Base-by-base conservation (phyloP, 2,888 invertebrate genomes). In the Lamellibrachia satsuma region DNA sequence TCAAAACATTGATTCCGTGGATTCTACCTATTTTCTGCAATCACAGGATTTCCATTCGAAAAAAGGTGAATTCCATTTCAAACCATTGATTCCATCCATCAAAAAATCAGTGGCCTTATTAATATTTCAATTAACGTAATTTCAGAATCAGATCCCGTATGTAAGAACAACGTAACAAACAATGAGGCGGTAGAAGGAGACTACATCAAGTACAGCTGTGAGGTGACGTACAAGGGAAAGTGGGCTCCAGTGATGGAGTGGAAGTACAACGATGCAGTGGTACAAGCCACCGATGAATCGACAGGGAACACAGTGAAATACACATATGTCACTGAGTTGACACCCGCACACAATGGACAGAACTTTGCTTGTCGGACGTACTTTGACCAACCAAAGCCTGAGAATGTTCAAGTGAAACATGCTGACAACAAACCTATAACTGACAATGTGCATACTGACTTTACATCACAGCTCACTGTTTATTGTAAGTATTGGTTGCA, bases 391-490 rank as follows among this genome's bases (percentile, higher is more conserved):
- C 90, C 90, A 90, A 8, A 3, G 90, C 52, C 11, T 90, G 11
- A 52, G 39, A 39, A 39, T 39, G 39, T 39, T 39, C 39, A 39
- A 90, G 2, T 11, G 11, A 1, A 8, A 6, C 22, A 11, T 90
- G 90, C 90, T 8, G 90, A 90, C 90, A 90, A 90, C 90, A 90
- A 11, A 90, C 90, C 90, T 90, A 90, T 90, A 39, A 90, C 8
- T 22, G 52, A 90, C 90, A 2, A 15, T 90, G 90, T 22, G 22
- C 22, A 11, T 22, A 90, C 8, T 22, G 22, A 90, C 8, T 11
- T 90, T 11, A 11, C 22, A 11, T 22, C 90, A 3, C 2, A 15
- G 8, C 52, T 90, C 8, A 90, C 8, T 90, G 90, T 90, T 52
- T 90, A 90, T 90, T 90, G 90, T 90, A 90, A 90, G 90, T 90